These are phyloP conservation scores for Artibeus lituratus DNA, from an alignment of 2,797 vertebrate species.

Conservation along the genomic window DNA sequence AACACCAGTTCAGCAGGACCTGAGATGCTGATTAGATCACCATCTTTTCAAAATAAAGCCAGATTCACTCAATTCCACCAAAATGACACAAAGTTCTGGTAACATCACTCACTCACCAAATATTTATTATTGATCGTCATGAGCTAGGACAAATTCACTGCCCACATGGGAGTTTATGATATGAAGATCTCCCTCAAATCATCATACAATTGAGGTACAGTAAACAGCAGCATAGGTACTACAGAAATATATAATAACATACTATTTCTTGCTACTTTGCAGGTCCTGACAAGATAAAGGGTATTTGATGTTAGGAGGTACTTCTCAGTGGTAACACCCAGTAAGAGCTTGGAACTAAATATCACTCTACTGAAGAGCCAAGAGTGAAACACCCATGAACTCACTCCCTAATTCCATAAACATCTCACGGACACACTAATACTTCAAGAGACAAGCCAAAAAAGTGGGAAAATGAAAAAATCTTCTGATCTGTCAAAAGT, in stretches of 20 bases:
- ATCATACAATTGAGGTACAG: neutral
- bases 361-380: neutral
- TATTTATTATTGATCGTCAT: neutral
- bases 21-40: neutral
- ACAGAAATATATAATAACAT: neutral
- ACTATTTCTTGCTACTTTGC: neutral
- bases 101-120: neutral
- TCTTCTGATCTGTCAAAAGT: neutral
- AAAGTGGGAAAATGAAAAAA: neutral
- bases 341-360: neutral
- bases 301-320: neutral
- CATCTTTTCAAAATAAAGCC: conserved; percentile 14
- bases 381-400: neutral
- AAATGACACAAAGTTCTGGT: neutral
- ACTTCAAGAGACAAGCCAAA: neutral
- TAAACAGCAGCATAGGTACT: neutral
- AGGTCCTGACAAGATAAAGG: neutral
- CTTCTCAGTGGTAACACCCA: neutral
- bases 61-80: neutral
- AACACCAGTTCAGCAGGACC: neutral
- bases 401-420: neutral
- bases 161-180: neutral
- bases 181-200: neutral
- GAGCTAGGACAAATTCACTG: neutral
- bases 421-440: neutral